Percentiles rank a stretch among this genome's conserved stretches.
Conservation (phyloP, 92 coral and sea anemone species). For the Porites rus region DNA sequence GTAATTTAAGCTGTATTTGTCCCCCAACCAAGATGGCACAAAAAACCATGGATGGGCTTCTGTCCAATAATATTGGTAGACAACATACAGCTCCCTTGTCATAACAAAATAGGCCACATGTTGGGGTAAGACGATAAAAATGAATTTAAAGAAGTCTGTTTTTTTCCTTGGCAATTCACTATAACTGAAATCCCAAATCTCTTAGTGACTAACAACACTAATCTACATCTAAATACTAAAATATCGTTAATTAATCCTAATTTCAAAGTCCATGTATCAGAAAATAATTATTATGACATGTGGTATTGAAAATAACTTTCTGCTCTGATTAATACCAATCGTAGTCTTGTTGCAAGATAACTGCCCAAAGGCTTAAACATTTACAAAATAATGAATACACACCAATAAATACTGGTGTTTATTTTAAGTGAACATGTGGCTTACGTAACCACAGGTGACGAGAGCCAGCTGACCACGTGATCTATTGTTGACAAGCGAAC, state of each 20-base stretch:
- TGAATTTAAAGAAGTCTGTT: too few species aligned
- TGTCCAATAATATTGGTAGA: too few species aligned
- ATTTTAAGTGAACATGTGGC: neutral
- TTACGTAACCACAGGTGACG: slow-evolving; percentile 26
- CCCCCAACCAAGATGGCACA: too few species aligned
- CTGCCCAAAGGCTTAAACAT: neutral
- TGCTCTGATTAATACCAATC: neutral
- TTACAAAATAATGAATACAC: neutral
- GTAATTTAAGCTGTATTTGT: too few species aligned
- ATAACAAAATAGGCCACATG: too few species aligned
- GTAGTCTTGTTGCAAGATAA: neutral
- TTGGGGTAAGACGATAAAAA: too few species aligned
- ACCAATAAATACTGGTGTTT: neutral
- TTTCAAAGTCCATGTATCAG: slow-evolving; percentile 4
- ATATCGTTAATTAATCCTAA: neutral
- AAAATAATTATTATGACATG: neutral
- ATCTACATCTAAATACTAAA: neutral
- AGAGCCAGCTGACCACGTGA: slow-evolving; percentile 50
- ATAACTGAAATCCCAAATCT: neutral
- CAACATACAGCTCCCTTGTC: too few species aligned
- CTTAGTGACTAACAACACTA: neutral
- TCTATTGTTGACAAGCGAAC: slow-evolving; percentile 51
- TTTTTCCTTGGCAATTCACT: neutral
- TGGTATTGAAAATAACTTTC: neutral
- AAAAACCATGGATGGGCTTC: too few species aligned